Percentiles rank a stretch among this genome's conserved stretches.
Conservation (phyloP, 2,797 vertebrate species). For the Lemur catta region DNA sequence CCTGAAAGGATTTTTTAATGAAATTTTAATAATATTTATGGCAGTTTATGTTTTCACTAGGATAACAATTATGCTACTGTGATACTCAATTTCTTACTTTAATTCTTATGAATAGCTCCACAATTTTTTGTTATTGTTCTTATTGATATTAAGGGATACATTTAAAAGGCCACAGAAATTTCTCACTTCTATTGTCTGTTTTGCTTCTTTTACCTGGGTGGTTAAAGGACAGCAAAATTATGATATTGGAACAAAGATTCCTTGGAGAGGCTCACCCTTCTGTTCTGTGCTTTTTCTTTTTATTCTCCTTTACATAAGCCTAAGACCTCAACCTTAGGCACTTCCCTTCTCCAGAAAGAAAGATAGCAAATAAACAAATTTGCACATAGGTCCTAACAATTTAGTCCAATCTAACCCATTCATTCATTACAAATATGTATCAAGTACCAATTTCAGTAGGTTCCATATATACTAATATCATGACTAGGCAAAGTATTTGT, state of each 20-base stretch:
- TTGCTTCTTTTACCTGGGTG: neutral
- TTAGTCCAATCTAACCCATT: neutral
- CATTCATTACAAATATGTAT: neutral
- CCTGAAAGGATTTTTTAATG: neutral
- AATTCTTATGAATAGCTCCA: neutral
- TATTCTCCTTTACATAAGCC: neutral
- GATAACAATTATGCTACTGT: neutral
- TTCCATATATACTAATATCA: neutral
- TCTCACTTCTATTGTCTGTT: neutral
- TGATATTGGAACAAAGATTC: neutral
- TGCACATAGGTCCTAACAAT: neutral
- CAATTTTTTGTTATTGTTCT: neutral
- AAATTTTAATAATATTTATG: neutral
- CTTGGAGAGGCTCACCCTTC: neutral
- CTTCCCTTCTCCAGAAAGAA: neutral
- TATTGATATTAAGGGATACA: neutral
- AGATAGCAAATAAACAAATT: neutral
- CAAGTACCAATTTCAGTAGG: neutral
- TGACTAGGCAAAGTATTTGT: neutral
- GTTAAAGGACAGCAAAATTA: neutral
- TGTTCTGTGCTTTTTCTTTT: neutral
- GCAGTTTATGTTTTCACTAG: neutral
- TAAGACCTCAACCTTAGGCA: neutral
- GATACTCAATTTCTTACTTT: neutral
- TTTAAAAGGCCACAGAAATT: neutral